These are phyloP conservation scores for Acanthisitta chloris DNA, from an alignment of 2,113 vertebrate genomes.

Conservation along the genomic window DNA sequence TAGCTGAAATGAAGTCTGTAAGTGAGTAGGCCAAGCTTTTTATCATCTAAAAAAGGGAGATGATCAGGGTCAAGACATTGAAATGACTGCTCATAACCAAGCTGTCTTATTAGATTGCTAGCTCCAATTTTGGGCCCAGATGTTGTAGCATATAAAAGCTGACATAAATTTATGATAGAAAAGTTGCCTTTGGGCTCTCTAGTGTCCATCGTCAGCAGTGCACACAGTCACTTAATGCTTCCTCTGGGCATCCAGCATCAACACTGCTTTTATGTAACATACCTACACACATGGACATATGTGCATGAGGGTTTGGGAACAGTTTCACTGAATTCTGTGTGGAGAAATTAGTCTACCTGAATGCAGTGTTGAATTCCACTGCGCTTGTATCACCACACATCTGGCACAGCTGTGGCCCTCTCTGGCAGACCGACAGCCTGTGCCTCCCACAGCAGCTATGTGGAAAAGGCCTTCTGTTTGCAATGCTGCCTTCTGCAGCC, in stretches of 20 bases:
- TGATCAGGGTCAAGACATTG: neutral
- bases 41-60: neutral
- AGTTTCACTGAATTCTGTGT: neutral
- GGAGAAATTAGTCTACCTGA: conserved; percentile 14
- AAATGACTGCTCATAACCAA: conserved; percentile 15
- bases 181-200: conserved; percentile 6
- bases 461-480: neutral
- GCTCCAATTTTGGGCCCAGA: neutral
- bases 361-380: neutral
- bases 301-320: neutral
- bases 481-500: neutral
- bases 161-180: conserved; percentile 14
- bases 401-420: conserved; percentile 10
- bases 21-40: neutral
- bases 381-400: neutral
- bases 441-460: neutral
- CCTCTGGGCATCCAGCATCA: conserved; percentile 32
- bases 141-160: conserved; percentile 26
- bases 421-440: neutral
- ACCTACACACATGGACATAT: neutral
- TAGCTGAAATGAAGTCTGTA: neutral
- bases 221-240: neutral
- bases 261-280: conserved; percentile 14
- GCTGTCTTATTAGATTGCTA: conserved; percentile 12
- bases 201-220: neutral